These are phyloP conservation scores for Poecilus cupreus DNA, from an alignment of 2,888 invertebrate genomes.

Conservation along the genomic window DNA sequence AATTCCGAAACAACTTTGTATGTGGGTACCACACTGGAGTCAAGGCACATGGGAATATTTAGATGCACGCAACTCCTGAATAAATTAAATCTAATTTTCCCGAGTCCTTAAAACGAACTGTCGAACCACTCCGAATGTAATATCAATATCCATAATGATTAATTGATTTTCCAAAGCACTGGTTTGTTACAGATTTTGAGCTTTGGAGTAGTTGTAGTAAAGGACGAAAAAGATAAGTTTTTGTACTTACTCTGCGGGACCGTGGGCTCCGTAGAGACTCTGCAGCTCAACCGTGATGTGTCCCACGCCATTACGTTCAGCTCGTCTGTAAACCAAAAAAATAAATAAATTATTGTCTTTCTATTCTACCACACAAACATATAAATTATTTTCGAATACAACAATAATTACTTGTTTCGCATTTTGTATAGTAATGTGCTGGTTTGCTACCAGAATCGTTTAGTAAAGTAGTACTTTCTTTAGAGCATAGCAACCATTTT, in stretches of 20 bases:
- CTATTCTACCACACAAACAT: neutral
- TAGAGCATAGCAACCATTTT: no score
- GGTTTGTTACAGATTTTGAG: no score
- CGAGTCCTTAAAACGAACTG: neutral
- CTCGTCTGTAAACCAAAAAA: constrained; percentile 4
- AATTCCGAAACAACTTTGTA: constrained; percentile 38
- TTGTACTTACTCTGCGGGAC: constrained; percentile 48
- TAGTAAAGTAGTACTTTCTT: no score
- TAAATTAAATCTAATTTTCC: constrained; percentile 15
- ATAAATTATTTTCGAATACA: neutral
- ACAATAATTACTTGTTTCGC: no score
- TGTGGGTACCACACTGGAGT: constrained; percentile 4
- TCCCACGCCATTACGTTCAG: constrained; percentile 53
- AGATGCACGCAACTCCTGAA: constrained; percentile 41
- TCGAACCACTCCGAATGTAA: neutral
- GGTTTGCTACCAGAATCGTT: no score
- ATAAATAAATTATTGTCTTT: neutral
- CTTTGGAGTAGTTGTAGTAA: no score
- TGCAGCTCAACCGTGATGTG: constrained; percentile 39
- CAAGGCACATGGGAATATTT: constrained; percentile 37
- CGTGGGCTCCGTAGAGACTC: constrained; percentile 45
- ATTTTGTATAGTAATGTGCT: no score
- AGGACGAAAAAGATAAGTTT: no score
- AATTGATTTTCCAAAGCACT: no score
- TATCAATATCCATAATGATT: neutral